These are phyloP conservation scores for Oxyura jamaicensis DNA, from an alignment of 2,113 vertebrate genomes.

Conservation along the genomic window DNA sequence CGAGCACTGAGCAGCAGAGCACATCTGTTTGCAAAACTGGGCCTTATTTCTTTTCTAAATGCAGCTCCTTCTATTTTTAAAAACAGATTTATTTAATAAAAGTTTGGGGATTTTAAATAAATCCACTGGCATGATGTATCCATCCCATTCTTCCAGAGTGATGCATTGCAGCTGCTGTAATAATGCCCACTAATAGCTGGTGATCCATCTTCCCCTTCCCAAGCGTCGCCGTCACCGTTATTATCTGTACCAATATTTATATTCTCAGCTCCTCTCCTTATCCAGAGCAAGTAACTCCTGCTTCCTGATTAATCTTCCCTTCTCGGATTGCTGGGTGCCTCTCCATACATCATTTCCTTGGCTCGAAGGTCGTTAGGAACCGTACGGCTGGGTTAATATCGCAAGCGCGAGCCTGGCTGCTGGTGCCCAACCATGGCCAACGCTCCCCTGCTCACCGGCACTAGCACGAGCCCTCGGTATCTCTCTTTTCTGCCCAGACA, in stretches of 20 bases:
- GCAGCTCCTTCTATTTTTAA: neutral
- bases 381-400: neutral
- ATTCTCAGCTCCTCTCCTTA: constrained; percentile 32
- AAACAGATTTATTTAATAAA: constrained; percentile 48
- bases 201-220: constrained; percentile 66
- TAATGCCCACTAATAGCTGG: constrained; percentile 65
- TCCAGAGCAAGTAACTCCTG: neutral
- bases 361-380: neutral
- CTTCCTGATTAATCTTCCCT: constrained; percentile 44
- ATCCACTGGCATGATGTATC: constrained; percentile 21
- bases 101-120: constrained; percentile 53
- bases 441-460: neutral
- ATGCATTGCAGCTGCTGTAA: constrained; percentile 61
- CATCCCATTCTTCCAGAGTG: neutral
- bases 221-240: neutral
- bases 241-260: constrained; percentile 71
- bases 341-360: neutral
- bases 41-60: neutral
- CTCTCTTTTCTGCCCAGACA: neutral
- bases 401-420: rapidly evolving
- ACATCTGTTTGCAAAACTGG: neutral
- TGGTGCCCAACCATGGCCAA: neutral
- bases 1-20: neutral
- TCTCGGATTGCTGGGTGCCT: neutral
- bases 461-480: neutral